Base-by-base conservation (phyloP, 2,888 invertebrate species). In the Calephelis perditalis region DNA sequence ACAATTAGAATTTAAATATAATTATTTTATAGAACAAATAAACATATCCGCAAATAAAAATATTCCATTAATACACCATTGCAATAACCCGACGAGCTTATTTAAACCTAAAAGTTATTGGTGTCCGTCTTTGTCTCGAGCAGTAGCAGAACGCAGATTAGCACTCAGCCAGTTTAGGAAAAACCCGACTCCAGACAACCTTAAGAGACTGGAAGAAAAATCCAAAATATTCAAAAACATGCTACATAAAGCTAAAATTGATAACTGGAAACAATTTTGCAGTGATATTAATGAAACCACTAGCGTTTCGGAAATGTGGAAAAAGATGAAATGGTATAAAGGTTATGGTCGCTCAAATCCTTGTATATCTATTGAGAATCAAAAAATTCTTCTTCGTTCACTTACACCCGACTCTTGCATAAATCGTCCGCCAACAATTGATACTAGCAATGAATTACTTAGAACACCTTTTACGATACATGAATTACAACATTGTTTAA, bases 71-170 rank as follows among this genome's bases (percentile, higher is more conserved):
- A 7, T 37, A 5, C 7, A 4, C 7, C 7, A 37, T 37, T 37
- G 37, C 37, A 37, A 37, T 37, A 37, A 37, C 7, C 37, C 37
- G 7, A 37, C 37, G 7, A 37, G 7, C 7, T 4, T 7, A 37
- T 37, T 66, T 58, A 57, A 54, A 43, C 62, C 65, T n/a, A 66
- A 63, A 58, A 46, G 44, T 2, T 66, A 64, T 47, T 66, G 64
- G 64, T 62, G n/a, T 44, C 59, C 54, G 12, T 5, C 44, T 5
- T 37, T 63, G 26, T 65, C 66, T 8, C 36, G 59, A 58, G 12
- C 57, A 15, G 59, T 66, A 43, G 66, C 63, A 0, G 40, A 62
- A 46, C 64, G 66, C 0, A 43, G 64, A 7, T 37, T 63, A 40
- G 63, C 64, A 9, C 37, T 67, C 5, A 57, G 43, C 15, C 26